These are phyloP conservation scores for Lasioglossum albipes DNA, from an alignment of 1,140 invertebrate species.

Conservation along the genomic window DNA sequence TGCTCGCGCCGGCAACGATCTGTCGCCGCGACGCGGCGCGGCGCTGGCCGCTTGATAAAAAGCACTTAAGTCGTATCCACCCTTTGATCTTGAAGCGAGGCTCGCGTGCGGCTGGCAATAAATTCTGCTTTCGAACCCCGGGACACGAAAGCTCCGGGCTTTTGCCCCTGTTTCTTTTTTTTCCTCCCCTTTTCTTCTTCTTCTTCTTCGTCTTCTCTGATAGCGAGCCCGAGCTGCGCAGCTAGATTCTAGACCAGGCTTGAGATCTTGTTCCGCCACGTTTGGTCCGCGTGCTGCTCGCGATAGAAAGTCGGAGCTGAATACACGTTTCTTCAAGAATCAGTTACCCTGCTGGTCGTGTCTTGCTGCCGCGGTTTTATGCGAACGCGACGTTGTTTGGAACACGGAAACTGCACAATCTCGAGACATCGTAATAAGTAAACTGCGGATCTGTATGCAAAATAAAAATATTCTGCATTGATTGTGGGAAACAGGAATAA, in stretches of 20 bases:
- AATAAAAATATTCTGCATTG: too few species aligned
- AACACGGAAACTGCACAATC: too few species aligned
- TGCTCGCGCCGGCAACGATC: constrained; percentile 37
- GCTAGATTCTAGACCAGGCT: not conserved
- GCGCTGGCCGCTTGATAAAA: constrained; percentile 55
- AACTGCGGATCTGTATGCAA: too few species aligned
- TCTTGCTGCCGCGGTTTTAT: too few species aligned
- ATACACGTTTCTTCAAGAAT: not conserved
- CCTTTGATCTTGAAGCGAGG: constrained; percentile 56
- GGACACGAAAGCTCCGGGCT: constrained; percentile 39
- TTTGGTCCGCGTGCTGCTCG: not conserved
- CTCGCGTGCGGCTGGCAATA: constrained; percentile 57
- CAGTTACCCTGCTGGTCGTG: too few species aligned
- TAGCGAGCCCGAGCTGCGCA: not conserved
- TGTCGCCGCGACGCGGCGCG: constrained; percentile 50
- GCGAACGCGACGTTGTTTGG: too few species aligned
- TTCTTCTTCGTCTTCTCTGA: not conserved
- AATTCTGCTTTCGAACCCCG: constrained; percentile 53
- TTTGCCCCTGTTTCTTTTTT: constrained; percentile 3
- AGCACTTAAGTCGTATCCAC: constrained; percentile 61
- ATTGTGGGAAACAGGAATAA: too few species aligned
- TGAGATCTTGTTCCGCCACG: not conserved
- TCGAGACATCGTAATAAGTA: too few species aligned
- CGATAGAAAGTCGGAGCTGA: not conserved
- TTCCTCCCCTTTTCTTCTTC: not conserved